Evolutionary conservation across 2,797 vertebrate species (phyloP).

Genomic region (Carcharodon carcharias): DNA sequence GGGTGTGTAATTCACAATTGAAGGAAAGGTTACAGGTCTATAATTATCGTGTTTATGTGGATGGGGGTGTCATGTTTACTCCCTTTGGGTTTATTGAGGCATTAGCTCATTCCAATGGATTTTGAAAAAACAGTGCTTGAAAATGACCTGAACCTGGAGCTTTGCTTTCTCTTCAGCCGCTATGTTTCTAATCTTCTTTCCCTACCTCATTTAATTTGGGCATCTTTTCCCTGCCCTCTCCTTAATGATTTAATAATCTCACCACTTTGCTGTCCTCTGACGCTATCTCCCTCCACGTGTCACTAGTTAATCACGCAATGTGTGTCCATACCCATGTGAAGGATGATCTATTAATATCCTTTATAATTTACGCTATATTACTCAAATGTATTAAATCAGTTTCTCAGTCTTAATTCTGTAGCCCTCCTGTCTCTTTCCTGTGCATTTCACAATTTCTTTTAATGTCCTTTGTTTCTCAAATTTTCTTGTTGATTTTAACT

Average conservation of each 20-base stretch:
- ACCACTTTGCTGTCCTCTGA: not conserved
- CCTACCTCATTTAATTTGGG: not conserved
- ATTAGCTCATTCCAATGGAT: not conserved
- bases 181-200: not conserved
- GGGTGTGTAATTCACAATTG: not conserved
- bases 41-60: not conserved
- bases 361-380: not conserved
- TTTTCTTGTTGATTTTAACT: not conserved
- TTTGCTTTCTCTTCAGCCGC: not conserved
- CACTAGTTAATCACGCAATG: not conserved
- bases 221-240: not conserved
- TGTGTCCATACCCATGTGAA: not conserved
- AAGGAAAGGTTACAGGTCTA: not conserved
- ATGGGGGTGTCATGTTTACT: not conserved
- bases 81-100: not conserved
- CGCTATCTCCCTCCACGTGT: not conserved
- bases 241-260: not conserved
- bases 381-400: not conserved
- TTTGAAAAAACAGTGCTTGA: not conserved
- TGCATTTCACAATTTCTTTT: not conserved
- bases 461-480: not conserved
- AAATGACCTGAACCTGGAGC: not conserved
- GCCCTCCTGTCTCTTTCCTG: no score
- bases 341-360: not conserved
- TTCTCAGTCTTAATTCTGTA: not conserved